Base-by-base conservation (phyloP, 2,888 invertebrate species). In the Drepana falcataria region DNA sequence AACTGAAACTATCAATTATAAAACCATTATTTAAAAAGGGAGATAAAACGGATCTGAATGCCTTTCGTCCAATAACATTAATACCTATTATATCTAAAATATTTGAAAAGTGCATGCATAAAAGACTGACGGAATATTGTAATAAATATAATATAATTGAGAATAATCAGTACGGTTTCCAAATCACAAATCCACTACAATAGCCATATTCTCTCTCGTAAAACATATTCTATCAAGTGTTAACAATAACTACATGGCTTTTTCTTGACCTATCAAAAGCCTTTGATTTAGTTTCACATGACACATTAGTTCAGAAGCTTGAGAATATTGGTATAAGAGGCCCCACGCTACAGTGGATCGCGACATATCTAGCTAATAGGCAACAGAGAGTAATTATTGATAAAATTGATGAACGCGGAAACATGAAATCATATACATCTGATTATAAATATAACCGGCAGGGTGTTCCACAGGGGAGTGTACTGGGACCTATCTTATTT, bases 241-340 rank as follows among this genome's bases (percentile, higher is more conserved):
- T 4, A 37, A 37, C 47, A n/a, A 35, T 57, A 35, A 49, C 53
- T 35, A 54, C 9, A 34, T 35, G 49, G 6, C 9, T 57, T 5
- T 57, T 51, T 33, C 37, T 57, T 6, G 55, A 55, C 37, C 51
- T 57, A 55, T 51, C 48, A 6, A 53, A 49, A 21, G 56, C 57
- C 1, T 57, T 55, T 47, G 54, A 59, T 5, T 41, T 49, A 37
- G 37, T 37, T 37, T 37, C 37, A 37, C 37, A 37, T 37, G 5
- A 37, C 1, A 37, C 5, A 37, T 37, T 37, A 37, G 1, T 37
- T 5, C 37, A 37, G 37, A 37, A 37, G 37, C 37, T 37, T 4
- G 37, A 37, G 37, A 37, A 37, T 4, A 37, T 37, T 4, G 37
- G 37, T 37, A 37, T 37, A 37, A 37, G 37, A 37, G 37, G 37